These are phyloP conservation scores for Lineus longissimus DNA, from an alignment of 1,140 invertebrate genomes.

Conservation along the genomic window DNA sequence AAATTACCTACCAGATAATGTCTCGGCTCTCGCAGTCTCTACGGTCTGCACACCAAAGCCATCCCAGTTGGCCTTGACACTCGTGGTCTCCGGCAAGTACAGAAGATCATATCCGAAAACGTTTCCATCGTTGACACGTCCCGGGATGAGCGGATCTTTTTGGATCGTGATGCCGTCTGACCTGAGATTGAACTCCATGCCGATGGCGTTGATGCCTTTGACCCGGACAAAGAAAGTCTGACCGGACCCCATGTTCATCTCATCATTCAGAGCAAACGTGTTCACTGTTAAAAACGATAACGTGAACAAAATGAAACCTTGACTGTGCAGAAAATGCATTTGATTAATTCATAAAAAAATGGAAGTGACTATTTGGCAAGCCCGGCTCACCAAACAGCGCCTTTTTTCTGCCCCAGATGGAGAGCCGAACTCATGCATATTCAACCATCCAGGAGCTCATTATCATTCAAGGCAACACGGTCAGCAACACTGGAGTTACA, in stretches of 20 bases:
- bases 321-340: no score
- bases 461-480: no score
- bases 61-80: slow-evolving; percentile 31
- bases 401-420: no score
- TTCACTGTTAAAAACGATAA: no score
- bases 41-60: slow-evolving; percentile 27
- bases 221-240: slow-evolving; percentile 30
- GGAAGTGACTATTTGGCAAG: no score
- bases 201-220: slow-evolving; percentile 27
- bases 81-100: slow-evolving; percentile 16
- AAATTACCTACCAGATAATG: slow-evolving; percentile 4
- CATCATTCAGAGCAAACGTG: slow-evolving; percentile 27
- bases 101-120: slow-evolving; percentile 29
- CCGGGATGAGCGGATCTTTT: slow-evolving; percentile 30
- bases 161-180: slow-evolving; percentile 34
- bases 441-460: no score
- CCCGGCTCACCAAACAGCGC: no score
- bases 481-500: no score
- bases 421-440: no score
- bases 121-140: slow-evolving; percentile 30
- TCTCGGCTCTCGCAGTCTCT: neutral
- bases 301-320: no score
- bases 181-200: slow-evolving; percentile 23
- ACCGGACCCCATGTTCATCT: slow-evolving; percentile 20
- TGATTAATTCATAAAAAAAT: no score